Evolutionary conservation across 2,797 vertebrate species (phyloP).

Genomic region (Sebastes iracundus): DNA sequence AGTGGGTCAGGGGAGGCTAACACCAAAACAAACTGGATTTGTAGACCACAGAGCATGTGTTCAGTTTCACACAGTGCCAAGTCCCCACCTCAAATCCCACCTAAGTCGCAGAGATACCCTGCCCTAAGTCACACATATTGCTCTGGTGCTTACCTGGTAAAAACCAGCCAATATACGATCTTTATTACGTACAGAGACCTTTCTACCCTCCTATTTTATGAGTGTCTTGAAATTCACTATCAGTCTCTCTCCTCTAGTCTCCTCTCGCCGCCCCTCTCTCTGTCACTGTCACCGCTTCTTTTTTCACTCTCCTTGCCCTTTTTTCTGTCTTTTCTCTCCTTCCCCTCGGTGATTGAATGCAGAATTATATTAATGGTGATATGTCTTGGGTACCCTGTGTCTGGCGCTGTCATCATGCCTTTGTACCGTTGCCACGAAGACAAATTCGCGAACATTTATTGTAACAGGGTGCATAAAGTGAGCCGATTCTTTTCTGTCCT

Average conservation of each 20-base stretch:
- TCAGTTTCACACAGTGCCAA: constrained; percentile 48
- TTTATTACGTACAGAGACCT: constrained; percentile 70
- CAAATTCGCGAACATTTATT: constrained; percentile 49
- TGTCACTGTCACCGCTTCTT: constrained; percentile 25
- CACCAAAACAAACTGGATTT: constrained; percentile 72
- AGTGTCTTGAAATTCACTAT: constrained; percentile 55
- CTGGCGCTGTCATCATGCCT: constrained; percentile 35
- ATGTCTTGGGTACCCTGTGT: constrained; percentile 18
- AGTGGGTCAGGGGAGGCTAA: constrained; percentile 47
- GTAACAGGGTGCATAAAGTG: background rate
- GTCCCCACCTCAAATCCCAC: constrained; percentile 60
- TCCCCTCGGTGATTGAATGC: constrained; percentile 37
- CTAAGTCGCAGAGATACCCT: constrained; percentile 61
- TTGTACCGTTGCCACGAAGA: constrained; percentile 48
- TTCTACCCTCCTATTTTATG: constrained; percentile 57
- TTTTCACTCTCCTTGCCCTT: background rate
- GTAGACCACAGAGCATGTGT: constrained; percentile 45
- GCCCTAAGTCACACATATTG: constrained; percentile 69
- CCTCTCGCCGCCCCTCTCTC: constrained; percentile 20
- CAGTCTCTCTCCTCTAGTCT: constrained; percentile 30
- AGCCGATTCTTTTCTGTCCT: background rate
- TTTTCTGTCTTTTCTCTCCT: constrained; percentile 32
- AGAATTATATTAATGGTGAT: constrained; percentile 44
- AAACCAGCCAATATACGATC: constrained; percentile 60
- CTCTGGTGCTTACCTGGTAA: constrained; percentile 60